These are phyloP conservation scores for Leptopilina boulardi DNA, from an alignment of 1,140 invertebrate genomes.

Conservation along the genomic window DNA sequence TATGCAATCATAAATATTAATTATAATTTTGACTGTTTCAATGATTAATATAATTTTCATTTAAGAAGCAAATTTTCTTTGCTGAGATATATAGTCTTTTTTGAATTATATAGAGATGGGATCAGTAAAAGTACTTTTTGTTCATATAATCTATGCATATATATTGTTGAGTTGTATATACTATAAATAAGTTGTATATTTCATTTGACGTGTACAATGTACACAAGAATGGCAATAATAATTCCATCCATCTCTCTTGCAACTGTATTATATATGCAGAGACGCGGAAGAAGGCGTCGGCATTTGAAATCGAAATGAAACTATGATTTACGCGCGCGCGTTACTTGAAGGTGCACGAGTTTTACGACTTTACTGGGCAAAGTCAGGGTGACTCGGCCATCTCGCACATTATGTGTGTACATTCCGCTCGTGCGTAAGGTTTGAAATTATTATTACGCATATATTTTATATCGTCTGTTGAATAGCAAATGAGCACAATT, in stretches of 20 bases:
- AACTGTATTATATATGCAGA: background rate
- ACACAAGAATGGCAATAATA: constrained; percentile 15
- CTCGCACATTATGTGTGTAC: constrained; percentile 49
- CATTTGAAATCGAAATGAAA: constrained; percentile 44
- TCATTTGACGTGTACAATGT: constrained; percentile 9
- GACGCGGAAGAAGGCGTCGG: constrained; percentile 25
- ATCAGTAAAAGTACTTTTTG: too few relatives aligned
- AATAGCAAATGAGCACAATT: background rate
- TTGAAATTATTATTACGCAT: constrained; percentile 52
- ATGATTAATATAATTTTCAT: too few relatives aligned
- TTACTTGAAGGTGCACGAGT: constrained; percentile 49
- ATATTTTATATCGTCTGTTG: background rate
- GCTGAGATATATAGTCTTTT: too few relatives aligned
- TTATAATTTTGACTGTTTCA: too few relatives aligned
- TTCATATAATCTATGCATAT: too few relatives aligned
- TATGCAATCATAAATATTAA: too few relatives aligned
- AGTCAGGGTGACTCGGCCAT: constrained; percentile 55
- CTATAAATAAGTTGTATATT: background rate
- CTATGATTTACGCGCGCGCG: constrained; percentile 58
- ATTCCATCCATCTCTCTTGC: constrained; percentile 7
- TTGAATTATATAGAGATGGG: too few relatives aligned
- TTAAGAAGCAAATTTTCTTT: too few relatives aligned
- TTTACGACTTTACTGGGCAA: constrained; percentile 57
- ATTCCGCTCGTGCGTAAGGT: constrained; percentile 39
- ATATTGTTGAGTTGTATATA: too few relatives aligned